Conservation (phyloP, 2,797 vertebrate species). For the Dendrocincla fuliginosa region DNA sequence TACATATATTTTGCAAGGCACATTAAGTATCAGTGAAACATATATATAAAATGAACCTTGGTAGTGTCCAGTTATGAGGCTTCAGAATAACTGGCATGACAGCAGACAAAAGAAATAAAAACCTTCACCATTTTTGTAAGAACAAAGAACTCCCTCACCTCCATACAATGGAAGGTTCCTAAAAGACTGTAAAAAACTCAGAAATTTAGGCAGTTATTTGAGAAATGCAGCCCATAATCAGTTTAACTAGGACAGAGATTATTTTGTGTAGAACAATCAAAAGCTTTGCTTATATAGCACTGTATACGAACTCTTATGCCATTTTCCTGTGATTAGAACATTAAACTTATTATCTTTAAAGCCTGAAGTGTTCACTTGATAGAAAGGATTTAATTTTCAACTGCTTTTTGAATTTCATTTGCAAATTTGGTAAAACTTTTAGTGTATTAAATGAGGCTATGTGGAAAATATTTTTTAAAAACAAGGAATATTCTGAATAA, state of each 20-base stretch:
- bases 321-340: slow-evolving; percentile 56
- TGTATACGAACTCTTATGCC: slow-evolving; percentile 16
- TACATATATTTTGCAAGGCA: neutral
- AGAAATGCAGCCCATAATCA: neutral
- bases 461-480: slow-evolving; percentile 22
- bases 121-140: neutral
- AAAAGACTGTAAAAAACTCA: neutral
- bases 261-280: slow-evolving; percentile 37
- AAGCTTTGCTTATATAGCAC: slow-evolving; percentile 18
- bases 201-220: neutral
- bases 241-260: neutral
- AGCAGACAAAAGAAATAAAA: neutral
- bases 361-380: slow-evolving; percentile 11
- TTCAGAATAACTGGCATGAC: neutral
- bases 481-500: neutral
- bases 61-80: neutral
- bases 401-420: slow-evolving; percentile 33
- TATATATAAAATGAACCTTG: neutral
- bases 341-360: slow-evolving; percentile 50
- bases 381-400: neutral
- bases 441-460: neutral
- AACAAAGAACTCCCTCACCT: neutral
- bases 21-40: neutral
- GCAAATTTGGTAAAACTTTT: slow-evolving; percentile 30
- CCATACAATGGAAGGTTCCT: neutral